phyloP scores from a whole-genome alignment of 2,797 vertebrate genomes.

The Poeciliopsis paucimaculata region DNA sequence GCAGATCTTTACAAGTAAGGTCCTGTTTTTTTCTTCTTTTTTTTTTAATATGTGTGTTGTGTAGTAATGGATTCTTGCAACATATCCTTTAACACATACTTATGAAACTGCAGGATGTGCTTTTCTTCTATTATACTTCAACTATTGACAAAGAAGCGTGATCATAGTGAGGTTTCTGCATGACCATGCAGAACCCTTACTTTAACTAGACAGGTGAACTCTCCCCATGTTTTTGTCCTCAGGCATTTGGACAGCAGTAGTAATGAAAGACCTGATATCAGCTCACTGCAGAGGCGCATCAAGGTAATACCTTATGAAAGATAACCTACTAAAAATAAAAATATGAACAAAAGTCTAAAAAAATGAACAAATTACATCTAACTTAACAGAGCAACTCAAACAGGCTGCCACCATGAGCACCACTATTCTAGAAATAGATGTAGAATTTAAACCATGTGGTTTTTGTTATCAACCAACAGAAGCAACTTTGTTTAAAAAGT shows the following conservation, averaged over 20 bases:
- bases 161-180: no score
- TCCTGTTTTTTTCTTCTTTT: neutral
- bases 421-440: neutral
- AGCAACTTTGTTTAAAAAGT: neutral
- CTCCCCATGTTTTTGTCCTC: conserved; percentile 30
- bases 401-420: neutral
- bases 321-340: neutral
- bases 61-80: neutral
- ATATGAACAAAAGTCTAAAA: neutral
- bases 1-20: conserved; percentile 98
- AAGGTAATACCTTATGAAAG: conserved; percentile 81
- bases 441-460: neutral
- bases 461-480: neutral
- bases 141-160: neutral
- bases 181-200: neutral
- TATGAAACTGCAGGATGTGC: neutral
- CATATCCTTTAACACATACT: neutral
- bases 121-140: neutral
- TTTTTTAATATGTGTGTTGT: neutral
- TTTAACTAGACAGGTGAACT: neutral
- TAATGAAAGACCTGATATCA: conserved; percentile 96
- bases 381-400: neutral
- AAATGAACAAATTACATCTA: neutral
- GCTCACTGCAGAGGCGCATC: conserved; percentile 94
- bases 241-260: conserved; percentile 98